Base-by-base conservation (phyloP, 2,888 invertebrate genomes). In the Scrobipalpa costella region DNA sequence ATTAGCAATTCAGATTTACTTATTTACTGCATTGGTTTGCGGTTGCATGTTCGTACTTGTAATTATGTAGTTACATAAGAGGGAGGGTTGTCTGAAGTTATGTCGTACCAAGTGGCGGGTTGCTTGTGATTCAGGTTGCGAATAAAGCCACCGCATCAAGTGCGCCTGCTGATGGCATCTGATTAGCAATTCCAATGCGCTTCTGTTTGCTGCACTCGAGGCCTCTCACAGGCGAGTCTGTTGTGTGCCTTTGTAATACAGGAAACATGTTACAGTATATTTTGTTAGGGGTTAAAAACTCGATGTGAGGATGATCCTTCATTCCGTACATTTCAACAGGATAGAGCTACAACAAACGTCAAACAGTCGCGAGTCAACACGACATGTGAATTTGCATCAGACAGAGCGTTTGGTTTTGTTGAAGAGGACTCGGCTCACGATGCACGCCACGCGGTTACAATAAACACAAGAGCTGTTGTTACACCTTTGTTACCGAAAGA, bases 171-270 rank as follows among this genome's bases (percentile, higher is more conserved):
- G 61, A 27, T 63, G 65, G 57, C 58, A 44, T 21, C 11, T 50
- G 60, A 68, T 68, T 68, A 66, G 67, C 67, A 67, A 66, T 68
- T 68, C 68, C 52, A 63, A 67, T 68, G 67, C 52, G 64, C 61
- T 55, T 61, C 63, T 64, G 64, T 64, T 64, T 67, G 62, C 63
- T 52, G 60, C 49, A 33, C 55, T 61, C 57, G 38, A 57, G 57
- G 57, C 57, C 57, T 57, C 57, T 57, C 38, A 57, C 33, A 40
- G 49, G 50, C 13, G 33, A 49, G 40, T 40, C 17, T 58, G 44
- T 15, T 44, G 59, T 21, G 21, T 44, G 55, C 33, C 50, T 44
- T 5, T 15, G 44, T 44, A 44, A 44, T 15, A 44, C 15, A 44
- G n/a, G 6, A 44, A n/a, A n/a, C n/a, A n/a, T 44, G 44, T 9